phyloP scores from a whole-genome alignment of 2,888 invertebrate genomes.

The Listrodromus nycthemerus region DNA sequence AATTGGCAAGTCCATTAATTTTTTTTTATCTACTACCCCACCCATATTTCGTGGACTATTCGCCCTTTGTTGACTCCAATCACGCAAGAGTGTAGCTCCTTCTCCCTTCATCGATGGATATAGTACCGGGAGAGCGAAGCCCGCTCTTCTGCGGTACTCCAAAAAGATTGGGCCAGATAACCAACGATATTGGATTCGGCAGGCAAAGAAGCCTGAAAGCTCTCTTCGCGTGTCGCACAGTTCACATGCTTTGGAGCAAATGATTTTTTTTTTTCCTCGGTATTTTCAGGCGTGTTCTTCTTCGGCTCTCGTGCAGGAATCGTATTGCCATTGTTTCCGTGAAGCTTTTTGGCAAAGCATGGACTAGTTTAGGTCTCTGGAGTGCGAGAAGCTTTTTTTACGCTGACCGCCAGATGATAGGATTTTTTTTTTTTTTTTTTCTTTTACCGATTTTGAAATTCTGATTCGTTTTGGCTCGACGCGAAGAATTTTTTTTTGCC shows the following conservation, averaged over 20 bases:
- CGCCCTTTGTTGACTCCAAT: slow-evolving; percentile 54
- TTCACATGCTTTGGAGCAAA: background rate
- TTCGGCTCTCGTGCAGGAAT: slow-evolving; percentile 15
- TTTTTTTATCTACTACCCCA: background rate
- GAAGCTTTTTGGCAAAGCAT: slow-evolving; percentile 12
- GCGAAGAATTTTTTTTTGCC: background rate
- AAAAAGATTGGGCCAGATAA: slow-evolving; percentile 2
- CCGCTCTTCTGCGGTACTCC: background rate
- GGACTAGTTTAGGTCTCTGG: background rate
- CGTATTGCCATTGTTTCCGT: slow-evolving; percentile 29
- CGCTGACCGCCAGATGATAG: background rate
- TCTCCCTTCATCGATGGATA: background rate
- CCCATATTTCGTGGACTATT: slow-evolving; percentile 11
- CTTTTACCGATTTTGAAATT: background rate
- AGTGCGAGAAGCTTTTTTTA: background rate
- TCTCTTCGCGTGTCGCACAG: slow-evolving; percentile 23
- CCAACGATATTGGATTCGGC: slow-evolving; percentile 27
- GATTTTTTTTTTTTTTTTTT: background rate
- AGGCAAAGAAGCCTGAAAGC: background rate
- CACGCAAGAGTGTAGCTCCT: slow-evolving; percentile 48
- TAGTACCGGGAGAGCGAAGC: slow-evolving; percentile 2
- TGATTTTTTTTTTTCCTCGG: background rate
- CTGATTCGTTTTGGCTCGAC: background rate
- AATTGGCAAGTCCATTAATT: background rate
- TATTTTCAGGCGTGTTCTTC: background rate